Evolutionary conservation across 2,888 invertebrate genomes (phyloP).

Genomic region (Criorhina ranunculi): DNA sequence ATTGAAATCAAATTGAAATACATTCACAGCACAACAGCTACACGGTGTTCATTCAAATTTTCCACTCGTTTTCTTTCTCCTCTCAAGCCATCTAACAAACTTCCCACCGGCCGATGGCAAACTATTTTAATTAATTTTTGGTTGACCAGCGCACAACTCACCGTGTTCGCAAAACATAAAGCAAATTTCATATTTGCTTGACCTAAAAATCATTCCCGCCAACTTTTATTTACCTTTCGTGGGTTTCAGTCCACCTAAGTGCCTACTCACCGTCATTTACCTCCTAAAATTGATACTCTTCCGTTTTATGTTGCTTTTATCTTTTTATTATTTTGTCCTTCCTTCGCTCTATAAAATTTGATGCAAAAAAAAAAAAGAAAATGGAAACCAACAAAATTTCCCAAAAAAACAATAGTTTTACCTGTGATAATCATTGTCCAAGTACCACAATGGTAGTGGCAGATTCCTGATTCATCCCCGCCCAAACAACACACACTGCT

Average conservation of each 20-base stretch:
- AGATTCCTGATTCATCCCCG: background rate
- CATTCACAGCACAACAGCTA: conserved; percentile 10
- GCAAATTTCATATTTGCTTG: conserved; percentile 41
- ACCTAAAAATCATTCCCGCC: conserved; percentile 41
- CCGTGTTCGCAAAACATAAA: background rate
- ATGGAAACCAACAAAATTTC: conserved; percentile 23
- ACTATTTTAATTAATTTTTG: conserved; percentile 51
- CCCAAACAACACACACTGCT: background rate
- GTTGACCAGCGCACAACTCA: conserved; percentile 32
- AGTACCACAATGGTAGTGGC: conserved; percentile 39
- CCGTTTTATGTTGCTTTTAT: conserved; percentile 23
- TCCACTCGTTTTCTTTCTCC: background rate
- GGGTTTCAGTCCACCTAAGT: background rate
- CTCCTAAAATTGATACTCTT: conserved; percentile 42
- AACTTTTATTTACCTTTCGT: conserved; percentile 13
- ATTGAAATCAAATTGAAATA: conserved; percentile 9
- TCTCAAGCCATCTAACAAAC: background rate
- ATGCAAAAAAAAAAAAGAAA: conserved; percentile 10
- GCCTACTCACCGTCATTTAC: too few relatives aligned
- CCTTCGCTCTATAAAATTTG: conserved; percentile 38
- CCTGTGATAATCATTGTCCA: conserved; percentile 67
- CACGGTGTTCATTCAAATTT: conserved; percentile 15
- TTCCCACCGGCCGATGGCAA: background rate
- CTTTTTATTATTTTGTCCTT: conserved; percentile 48
- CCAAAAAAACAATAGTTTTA: conserved; percentile 46